phyloP scores from a whole-genome alignment of 1,140 invertebrate genomes.

The Stegodyphus mimosarum region DNA sequence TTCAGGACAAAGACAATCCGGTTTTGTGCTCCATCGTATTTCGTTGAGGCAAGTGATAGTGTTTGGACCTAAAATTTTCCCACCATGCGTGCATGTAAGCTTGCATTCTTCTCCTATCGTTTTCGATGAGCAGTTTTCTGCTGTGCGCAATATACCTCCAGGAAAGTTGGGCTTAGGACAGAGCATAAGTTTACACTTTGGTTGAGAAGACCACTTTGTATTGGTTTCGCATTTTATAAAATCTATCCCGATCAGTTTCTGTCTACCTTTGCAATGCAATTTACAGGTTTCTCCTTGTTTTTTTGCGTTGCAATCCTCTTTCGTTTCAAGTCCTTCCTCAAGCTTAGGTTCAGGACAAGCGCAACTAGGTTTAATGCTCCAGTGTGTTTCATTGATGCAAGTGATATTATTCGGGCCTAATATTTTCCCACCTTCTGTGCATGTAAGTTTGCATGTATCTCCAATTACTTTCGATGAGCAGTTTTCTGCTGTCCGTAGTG shows the following conservation, averaged over 20 bases:
- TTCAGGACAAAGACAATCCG: neutral
- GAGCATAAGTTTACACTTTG: neutral
- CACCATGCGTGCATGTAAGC: neutral
- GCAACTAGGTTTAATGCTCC: neutral
- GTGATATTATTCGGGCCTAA: neutral
- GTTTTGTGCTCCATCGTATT: neutral
- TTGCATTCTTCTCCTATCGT: neutral
- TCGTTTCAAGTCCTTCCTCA: neutral
- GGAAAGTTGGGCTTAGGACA: neutral
- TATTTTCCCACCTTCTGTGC: neutral
- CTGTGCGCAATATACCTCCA: neutral
- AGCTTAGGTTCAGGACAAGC: neutral
- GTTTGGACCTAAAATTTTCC: neutral
- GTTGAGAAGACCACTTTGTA: neutral
- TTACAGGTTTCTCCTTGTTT: neutral
- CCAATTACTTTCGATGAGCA: neutral
- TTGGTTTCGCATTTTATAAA: neutral
- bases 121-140: constrained; percentile 15
- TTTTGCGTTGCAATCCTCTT: neutral
- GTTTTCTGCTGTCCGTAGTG: neutral
- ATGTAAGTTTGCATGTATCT: neutral
- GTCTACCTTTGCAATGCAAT: neutral
- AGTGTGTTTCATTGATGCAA: neutral
- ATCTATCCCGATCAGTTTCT: neutral
- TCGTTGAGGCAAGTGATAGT: neutral